These are phyloP conservation scores for Calvadosia cruxmelitensis DNA, from an alignment of 30 jellyfish, hydroid and myxozoan species.

Conservation along the genomic window DNA sequence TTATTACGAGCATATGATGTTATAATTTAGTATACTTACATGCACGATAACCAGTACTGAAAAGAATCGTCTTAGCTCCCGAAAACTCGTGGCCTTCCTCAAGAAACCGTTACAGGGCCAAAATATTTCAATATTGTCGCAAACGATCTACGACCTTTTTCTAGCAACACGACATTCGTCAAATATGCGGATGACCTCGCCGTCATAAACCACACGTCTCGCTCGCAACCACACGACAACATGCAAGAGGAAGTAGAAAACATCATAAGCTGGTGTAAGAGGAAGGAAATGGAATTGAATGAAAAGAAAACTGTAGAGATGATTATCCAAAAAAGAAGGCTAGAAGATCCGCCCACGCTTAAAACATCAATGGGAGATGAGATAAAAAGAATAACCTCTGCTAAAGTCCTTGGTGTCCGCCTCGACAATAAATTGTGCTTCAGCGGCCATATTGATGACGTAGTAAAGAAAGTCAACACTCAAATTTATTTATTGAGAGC, in stretches of 20 bases:
- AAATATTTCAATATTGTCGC: background rate
- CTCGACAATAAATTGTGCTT: background rate
- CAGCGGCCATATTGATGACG: background rate
- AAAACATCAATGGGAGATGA: background rate
- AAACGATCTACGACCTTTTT: background rate
- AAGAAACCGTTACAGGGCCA: background rate
- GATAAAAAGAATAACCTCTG: background rate
- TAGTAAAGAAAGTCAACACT: background rate
- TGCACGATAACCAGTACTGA: too few relatives aligned
- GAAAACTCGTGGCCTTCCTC: background rate
- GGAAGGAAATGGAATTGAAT: background rate
- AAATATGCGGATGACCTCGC: background rate
- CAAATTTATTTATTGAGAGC: background rate
- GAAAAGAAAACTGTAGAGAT: background rate
- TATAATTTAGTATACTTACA: too few relatives aligned
- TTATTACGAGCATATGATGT: too few relatives aligned
- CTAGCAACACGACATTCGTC: background rate
- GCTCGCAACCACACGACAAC: background rate
- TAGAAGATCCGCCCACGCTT: background rate
- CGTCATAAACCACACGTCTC: background rate
- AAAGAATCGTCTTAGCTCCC: too few relatives aligned
- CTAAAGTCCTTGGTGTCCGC: background rate
- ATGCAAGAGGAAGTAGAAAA: background rate
- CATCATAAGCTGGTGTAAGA: background rate
- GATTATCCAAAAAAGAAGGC: background rate